These are phyloP conservation scores for Scomber scombrus DNA, from an alignment of 2,113 vertebrate species.

Conservation along the genomic window DNA sequence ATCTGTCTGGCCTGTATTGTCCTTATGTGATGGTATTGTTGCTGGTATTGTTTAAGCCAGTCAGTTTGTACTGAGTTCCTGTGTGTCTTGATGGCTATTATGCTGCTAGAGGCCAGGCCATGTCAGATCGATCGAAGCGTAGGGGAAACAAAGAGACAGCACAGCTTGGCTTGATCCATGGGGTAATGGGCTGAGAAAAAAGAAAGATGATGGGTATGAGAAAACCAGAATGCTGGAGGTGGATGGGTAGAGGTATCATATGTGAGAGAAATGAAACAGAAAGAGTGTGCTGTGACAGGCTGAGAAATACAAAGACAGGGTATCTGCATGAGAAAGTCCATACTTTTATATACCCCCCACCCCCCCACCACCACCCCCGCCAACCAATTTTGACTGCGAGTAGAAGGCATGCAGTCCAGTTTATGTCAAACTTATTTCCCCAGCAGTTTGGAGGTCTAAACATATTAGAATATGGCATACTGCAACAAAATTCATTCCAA, in stretches of 20 bases:
- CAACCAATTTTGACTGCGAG: too few species aligned
- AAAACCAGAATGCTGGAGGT: slow-evolving; percentile 34
- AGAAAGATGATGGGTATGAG: slow-evolving; percentile 38
- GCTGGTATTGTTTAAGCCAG: slow-evolving; percentile 60
- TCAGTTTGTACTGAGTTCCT: slow-evolving; percentile 57
- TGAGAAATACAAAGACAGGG: slow-evolving; percentile 10
- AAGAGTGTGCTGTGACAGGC: slow-evolving; percentile 18
- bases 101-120: slow-evolving; percentile 48
- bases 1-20: slow-evolving; percentile 68
- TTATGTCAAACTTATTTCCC: too few species aligned
- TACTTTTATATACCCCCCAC: background rate
- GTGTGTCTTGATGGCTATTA: slow-evolving; percentile 58
- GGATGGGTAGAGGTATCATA: slow-evolving; percentile 28
- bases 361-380: too few species aligned
- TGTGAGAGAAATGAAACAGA: slow-evolving; percentile 28
- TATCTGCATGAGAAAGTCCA: slow-evolving; percentile 22
- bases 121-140: slow-evolving; percentile 65
- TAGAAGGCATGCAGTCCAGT: too few species aligned
- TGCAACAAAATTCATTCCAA: too few species aligned
- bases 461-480: too few species aligned
- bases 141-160: slow-evolving; percentile 62
- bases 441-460: too few species aligned
- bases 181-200: slow-evolving; percentile 53
- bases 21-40: slow-evolving; percentile 69
- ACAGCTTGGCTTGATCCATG: slow-evolving; percentile 61